Evolutionary conservation across 2,797 vertebrate species (phyloP).

Genomic region (Pelochelys cantorii): DNA sequence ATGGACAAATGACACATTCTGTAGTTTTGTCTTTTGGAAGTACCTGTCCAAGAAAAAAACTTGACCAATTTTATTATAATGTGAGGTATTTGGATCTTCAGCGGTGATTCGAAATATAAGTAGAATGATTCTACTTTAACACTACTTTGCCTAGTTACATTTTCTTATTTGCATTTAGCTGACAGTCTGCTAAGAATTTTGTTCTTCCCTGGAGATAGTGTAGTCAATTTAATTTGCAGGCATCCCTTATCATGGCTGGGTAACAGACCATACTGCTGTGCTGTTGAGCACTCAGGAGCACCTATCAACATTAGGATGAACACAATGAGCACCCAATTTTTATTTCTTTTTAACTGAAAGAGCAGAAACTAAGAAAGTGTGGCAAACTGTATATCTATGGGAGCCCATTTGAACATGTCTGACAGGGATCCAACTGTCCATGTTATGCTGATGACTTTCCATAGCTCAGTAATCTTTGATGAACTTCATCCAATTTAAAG

Average conservation of each 20-base stretch:
- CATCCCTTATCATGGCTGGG: constrained; percentile 43
- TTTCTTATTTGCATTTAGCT: constrained; percentile 65
- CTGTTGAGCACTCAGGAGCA: constrained; percentile 31
- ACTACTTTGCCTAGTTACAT: constrained; percentile 58
- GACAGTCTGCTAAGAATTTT: constrained; percentile 60
- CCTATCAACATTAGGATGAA: not conserved
- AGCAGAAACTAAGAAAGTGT: constrained; percentile 22
- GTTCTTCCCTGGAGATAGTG: constrained; percentile 29
- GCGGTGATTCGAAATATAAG: constrained; percentile 59
- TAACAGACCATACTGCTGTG: constrained; percentile 12
- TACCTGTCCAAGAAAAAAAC: constrained; percentile 43
- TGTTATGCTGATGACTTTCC: not conserved
- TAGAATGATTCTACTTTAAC: constrained; percentile 37
- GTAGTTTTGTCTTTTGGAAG: not conserved
- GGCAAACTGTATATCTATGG: constrained; percentile 1
- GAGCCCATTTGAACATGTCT: constrained; percentile 32
- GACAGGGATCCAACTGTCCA: not conserved
- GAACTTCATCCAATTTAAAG: not conserved
- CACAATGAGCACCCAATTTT: not conserved
- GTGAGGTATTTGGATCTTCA: constrained; percentile 54
- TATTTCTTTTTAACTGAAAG: constrained; percentile 49
- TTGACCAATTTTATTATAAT: constrained; percentile 58
- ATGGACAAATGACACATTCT: constrained; percentile 23
- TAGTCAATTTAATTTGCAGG: constrained; percentile 53
- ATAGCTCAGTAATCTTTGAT: not conserved